Base-by-base conservation (phyloP, 2,113 vertebrate species). In the Chaetodon auriga region DNA sequence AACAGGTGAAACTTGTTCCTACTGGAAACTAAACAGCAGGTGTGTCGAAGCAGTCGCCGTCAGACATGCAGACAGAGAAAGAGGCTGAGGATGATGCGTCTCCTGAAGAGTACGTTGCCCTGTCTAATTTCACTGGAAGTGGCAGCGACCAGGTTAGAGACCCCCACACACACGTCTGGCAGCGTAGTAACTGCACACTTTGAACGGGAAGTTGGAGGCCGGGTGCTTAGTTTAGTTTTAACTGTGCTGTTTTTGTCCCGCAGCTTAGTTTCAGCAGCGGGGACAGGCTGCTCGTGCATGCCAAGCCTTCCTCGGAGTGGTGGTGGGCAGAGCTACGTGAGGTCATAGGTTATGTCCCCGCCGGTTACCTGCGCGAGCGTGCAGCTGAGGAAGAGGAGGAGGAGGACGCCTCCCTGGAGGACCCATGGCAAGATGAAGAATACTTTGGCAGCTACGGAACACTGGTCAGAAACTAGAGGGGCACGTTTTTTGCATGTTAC, bases 341-440 rank as follows among this genome's bases (percentile, higher is more conserved):
- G 81, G 49, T 77, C 58, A 90, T 75, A 10, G 96, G 96, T 25
- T 97, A 96, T 71, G 93, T 95, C 2, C 96, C 96, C 0, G 95
- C 94, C 0, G 91, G 88, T 80, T 90, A 95, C 68, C 79, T 97
- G 0, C 82, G 74, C 10, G 82, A 65, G 25, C 73, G 25, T 4
- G n/a, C 8, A 7, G 88, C 88, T 6, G 93, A 48, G 2, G 89
- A 16, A 5, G 57, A 60, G 0, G 92, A 57, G 1, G 90, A 94
- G 11, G 79, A 83, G 73, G 92, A 65, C 58, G 2, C 14, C 10
- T 84, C 83, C 1, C 36, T 87, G 0, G 94, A 95, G 60, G 96
- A 96, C 61, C 92, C 94, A 0, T 97, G 96, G 96, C 96, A 96
- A 83, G 95, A 96, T 14, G 95, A 96, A 6, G 96, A 96, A 48